A percentile compares a stretch with the other conserved stretches of the same genome.
Conservation (phyloP, 2,113 vertebrate species). For the Burhinus bistriatus region DNA sequence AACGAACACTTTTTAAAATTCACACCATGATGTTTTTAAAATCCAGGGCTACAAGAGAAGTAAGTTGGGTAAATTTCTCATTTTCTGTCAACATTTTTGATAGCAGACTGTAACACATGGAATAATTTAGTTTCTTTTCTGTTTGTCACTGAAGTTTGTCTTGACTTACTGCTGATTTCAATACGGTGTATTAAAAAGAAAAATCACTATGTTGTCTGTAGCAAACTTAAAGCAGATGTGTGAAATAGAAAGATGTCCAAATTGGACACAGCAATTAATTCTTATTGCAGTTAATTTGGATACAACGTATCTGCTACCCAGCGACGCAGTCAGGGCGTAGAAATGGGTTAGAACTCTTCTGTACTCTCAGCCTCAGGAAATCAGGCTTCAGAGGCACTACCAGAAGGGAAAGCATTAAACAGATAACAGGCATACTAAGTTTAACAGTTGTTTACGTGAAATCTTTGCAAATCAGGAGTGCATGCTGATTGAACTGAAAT, state of each 20-base stretch:
- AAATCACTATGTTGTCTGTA: background rate
- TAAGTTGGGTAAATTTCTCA: background rate
- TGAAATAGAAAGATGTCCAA: background rate
- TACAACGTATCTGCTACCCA: background rate
- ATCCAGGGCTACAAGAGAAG: background rate
- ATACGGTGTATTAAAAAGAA: background rate
- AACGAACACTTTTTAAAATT: background rate
- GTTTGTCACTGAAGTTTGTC: background rate
- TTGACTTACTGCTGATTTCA: background rate
- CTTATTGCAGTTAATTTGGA: background rate
- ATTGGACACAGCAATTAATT: constrained; percentile 2
- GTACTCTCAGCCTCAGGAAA: background rate
- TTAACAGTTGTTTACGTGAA: background rate
- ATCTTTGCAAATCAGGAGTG: background rate
- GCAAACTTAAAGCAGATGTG: background rate
- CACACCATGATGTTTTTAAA: background rate
- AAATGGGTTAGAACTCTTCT: background rate
- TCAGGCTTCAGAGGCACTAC: background rate
- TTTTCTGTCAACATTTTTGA: background rate
- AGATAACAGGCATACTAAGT: background rate
- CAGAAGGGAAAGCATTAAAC: background rate
- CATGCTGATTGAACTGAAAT: background rate
- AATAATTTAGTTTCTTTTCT: background rate
- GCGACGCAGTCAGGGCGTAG: background rate
- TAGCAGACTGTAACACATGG: background rate